phyloP scores from a whole-genome alignment of 1,140 invertebrate species.

The Temnothorax nylanderi region DNA sequence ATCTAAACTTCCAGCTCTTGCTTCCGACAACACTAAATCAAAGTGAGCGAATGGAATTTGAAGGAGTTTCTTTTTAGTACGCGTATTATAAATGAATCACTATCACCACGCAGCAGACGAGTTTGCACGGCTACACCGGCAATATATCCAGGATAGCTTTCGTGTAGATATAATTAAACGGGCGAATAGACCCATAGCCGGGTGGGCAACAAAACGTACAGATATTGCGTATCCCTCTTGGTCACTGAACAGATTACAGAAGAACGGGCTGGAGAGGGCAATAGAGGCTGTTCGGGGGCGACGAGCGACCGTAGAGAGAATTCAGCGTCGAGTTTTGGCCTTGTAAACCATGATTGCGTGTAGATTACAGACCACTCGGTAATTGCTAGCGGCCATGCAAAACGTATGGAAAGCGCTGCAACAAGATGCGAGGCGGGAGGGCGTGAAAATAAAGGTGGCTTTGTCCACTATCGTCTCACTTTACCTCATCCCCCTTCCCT shows the following conservation, averaged over 20 bases:
- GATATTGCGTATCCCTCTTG: constrained; percentile 67
- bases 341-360: constrained; percentile 81
- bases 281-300: background rate
- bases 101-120: constrained; percentile 33
- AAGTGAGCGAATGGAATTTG: background rate
- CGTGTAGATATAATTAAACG: constrained; percentile 70
- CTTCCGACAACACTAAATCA: background rate
- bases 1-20: background rate
- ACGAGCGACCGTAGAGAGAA: constrained; percentile 65
- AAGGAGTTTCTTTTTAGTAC: background rate
- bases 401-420: constrained; percentile 76
- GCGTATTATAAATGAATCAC: constrained; percentile 21
- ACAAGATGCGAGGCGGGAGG: constrained; percentile 59
- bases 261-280: constrained; percentile 15
- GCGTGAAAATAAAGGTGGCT: constrained; percentile 62
- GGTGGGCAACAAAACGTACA: constrained; percentile 69
- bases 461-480: constrained; percentile 40
- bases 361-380: constrained; percentile 82
- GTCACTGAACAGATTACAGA: constrained; percentile 44
- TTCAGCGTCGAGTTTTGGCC: constrained; percentile 66
- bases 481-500: background rate
- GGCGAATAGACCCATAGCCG: constrained; percentile 14
- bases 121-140: background rate
- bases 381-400: constrained; percentile 80
- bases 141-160: constrained; percentile 51